A percentile compares a stretch with the other conserved stretches of the same genome.
Conservation (phyloP, 2,797 vertebrate species). For the Natrix natrix region DNA sequence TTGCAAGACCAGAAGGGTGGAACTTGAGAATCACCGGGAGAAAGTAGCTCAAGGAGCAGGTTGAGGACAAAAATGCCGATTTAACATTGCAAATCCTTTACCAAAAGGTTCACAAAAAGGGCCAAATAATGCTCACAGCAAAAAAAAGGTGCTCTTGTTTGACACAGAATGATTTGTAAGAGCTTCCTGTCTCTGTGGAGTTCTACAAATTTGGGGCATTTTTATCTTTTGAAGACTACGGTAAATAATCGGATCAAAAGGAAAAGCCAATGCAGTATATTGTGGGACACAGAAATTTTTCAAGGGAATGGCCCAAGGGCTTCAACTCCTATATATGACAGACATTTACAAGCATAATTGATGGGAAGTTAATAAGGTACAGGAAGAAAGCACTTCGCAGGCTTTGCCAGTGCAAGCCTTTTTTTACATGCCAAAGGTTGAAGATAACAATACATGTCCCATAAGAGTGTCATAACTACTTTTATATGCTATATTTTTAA, state of each 20-base stretch:
- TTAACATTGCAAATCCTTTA: not conserved
- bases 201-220: not conserved
- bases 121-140: not conserved
- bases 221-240: not conserved
- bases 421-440: constrained; percentile 53
- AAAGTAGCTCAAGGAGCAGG: not conserved
- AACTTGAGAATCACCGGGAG: not conserved
- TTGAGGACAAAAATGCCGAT: not conserved
- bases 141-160: not conserved
- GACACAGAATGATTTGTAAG: not conserved
- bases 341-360: constrained; percentile 63
- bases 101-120: not conserved
- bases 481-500: constrained; percentile 55
- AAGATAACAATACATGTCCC: constrained; percentile 47
- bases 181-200: not conserved
- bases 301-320: constrained; percentile 31
- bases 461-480: constrained; percentile 55
- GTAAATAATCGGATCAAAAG: constrained; percentile 51
- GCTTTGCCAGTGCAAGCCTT: constrained; percentile 55
- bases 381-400: constrained; percentile 67
- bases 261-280: constrained; percentile 48
- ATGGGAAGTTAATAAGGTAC: constrained; percentile 62
- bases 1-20: not conserved
- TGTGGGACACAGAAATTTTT: constrained; percentile 49
- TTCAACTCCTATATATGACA: constrained; percentile 60